Base-by-base conservation (phyloP, 2,888 invertebrate species). In the Catonia carolina region DNA sequence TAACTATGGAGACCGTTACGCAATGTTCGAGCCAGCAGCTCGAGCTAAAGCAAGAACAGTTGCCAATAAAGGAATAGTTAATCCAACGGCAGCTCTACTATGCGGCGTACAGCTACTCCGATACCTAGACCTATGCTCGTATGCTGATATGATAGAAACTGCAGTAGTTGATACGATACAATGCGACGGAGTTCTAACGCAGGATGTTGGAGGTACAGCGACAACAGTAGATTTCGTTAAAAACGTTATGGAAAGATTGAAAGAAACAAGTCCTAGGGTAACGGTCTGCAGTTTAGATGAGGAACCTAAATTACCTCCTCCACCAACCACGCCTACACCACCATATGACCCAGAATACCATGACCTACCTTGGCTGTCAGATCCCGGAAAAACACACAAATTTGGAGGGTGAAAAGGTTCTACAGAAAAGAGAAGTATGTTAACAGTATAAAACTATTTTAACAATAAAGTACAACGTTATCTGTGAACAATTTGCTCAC, bases 21-120 rank as follows among this genome's bases (percentile, higher is more conserved):
- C 69, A 2, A 61, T 72, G 5, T 72, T 72, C 60, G 73, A 73
- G 62, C 66, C 70, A 4, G 70, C 67, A 2, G 60, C 63, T n/a
- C 45, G 45, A 2, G 62, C 68, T 52, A 62, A 47, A 33, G 64
- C 59, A 18, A 33, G 35, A 7, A 41, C 23, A n/a, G 27, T 63
- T 8, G 54, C 45, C 12, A 58, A 62, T 39, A 61, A 62, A 54
- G 61, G 65, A 42, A 45, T 58, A 10, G 67, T 66, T 6, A 69
- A 68, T 58, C 69, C 69, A 0, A 54, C 62, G 6, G 67, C 66
- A 0, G 63, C 66, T 59, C 35, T 69, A 14, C 63, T 64, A 41
- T 63, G 66, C 5, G 60, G 62, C 12, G 58, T 64, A n/a, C 59
- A 61, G n/a, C 48, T 69, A 33, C 54, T 69, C 6, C 59, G 59